phyloP scores from a whole-genome alignment of 2,113 vertebrate genomes.

The Dasypus novemcinctus region DNA sequence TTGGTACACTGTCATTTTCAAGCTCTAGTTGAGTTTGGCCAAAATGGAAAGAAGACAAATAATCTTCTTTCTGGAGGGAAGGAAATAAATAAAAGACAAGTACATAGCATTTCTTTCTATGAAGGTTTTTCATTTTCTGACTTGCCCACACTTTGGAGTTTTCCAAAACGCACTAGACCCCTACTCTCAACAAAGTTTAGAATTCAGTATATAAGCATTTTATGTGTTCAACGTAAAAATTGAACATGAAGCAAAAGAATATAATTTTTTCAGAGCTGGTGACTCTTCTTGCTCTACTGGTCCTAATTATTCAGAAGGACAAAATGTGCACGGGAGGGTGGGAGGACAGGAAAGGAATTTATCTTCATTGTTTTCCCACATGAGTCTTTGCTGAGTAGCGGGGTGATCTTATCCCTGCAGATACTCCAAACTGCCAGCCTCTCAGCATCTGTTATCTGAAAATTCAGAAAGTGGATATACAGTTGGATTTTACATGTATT shows the following conservation, averaged over 20 bases:
- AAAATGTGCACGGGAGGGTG: no score
- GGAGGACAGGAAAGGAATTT: not conserved
- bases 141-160: not conserved
- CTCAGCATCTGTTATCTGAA: constrained; percentile 52
- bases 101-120: not conserved
- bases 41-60: not conserved
- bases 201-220: not conserved
- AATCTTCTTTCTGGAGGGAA: no score
- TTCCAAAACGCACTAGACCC: not conserved
- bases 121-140: not conserved
- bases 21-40: not conserved
- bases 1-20: not conserved
- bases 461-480: not conserved
- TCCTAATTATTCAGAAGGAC: not conserved
- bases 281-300: not conserved
- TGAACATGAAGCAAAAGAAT: not conserved
- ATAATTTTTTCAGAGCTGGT: not conserved
- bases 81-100: not conserved
- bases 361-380: not conserved
- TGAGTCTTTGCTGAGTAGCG: not conserved
- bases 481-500: constrained; percentile 16
- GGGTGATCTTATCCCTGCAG: constrained; percentile 18
- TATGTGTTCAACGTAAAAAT: not conserved
- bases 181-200: not conserved
- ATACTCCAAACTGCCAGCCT: not conserved